Base-by-base conservation (phyloP, 2,888 invertebrate genomes). In the Amiota communis region DNA sequence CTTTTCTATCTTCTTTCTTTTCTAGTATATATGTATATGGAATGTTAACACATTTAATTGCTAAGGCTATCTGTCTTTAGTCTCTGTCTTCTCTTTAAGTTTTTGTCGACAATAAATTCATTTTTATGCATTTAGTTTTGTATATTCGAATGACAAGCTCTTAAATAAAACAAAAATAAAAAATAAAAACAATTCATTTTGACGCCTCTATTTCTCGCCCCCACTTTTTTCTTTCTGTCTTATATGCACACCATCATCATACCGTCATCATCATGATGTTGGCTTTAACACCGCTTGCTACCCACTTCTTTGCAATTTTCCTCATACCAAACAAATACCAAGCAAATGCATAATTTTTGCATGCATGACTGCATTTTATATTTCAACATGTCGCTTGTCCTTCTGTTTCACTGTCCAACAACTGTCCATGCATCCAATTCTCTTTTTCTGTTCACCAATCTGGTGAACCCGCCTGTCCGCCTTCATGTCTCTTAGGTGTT, bases 61-160 rank as follows among this genome's bases (percentile, higher is more conserved):
- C 53, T 53, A n/a, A n/a, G 1, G 12, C 8, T 53, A 0, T 53
- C n/a, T 6, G 6, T 36, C 36, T 6, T 10, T n/a, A 3, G 12
- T 10, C 13, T n/a, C n/a, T n/a, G n/a, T 8, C n/a, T 53, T 53
- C 4, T 53, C 4, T 53, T n/a, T 23, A 23, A 23, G 23, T 1
- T 17, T 63, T 63, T 12, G 63, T 36, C 36, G 63, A n/a, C 63
- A 49, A 67, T 67, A 67, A 67, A 67, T 67, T 67, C 12, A 12
- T 48, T 49, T 49, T 67, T 67, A 49, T 49, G 49, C 65, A 48
- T 67, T 67, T 17, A 49, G 49, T 46, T 15, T 15, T 65, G 64
- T 72, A 36, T 36, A 72, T 65, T 68, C 61, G 46, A 59, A 51
- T 56, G 51, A 69, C n/a, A 75, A 71, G 23, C 36, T 13, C 51